Evolutionary conservation across 2,888 invertebrate species (phyloP).

Genomic region (Pammene aurita): DNA sequence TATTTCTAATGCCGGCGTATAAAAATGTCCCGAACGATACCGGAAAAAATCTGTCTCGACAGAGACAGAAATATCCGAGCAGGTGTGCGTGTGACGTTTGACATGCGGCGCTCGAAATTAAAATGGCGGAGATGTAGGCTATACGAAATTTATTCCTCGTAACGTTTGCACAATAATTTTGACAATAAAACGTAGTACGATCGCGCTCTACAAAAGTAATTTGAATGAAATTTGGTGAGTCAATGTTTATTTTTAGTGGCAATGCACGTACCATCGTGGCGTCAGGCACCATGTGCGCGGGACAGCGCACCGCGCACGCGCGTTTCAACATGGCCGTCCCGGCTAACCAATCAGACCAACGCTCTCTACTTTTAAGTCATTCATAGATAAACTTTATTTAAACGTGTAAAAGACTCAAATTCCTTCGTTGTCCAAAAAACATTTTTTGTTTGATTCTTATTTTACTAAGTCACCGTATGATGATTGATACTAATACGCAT

Average conservation of each 20-base stretch:
- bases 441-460: neutral
- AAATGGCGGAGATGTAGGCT: constrained; percentile 66
- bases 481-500: too few relatives aligned
- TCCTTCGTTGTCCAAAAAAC: neutral
- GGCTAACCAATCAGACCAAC: constrained; percentile 63
- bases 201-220: constrained; percentile 55
- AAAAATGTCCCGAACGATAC: constrained; percentile 70
- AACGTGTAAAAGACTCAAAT: constrained; percentile 5
- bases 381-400: constrained; percentile 18
- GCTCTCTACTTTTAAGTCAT: constrained; percentile 11
- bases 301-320: constrained; percentile 73
- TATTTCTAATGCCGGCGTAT: constrained; percentile 72
- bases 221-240: constrained; percentile 60
- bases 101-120: constrained; percentile 54
- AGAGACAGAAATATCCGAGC: constrained; percentile 67
- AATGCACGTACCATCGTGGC: constrained; percentile 39
- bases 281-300: constrained; percentile 48
- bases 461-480: too few relatives aligned
- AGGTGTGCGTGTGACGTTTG: constrained; percentile 55
- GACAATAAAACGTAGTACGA: constrained; percentile 59
- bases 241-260: constrained; percentile 52
- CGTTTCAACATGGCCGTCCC: constrained; percentile 77
- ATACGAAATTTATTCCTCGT: constrained; percentile 67
- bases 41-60: constrained; percentile 67
- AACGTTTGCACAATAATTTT: constrained; percentile 63